Conservation (phyloP, 2,797 vertebrate genomes). For the Hafferia zeledoni region DNA sequence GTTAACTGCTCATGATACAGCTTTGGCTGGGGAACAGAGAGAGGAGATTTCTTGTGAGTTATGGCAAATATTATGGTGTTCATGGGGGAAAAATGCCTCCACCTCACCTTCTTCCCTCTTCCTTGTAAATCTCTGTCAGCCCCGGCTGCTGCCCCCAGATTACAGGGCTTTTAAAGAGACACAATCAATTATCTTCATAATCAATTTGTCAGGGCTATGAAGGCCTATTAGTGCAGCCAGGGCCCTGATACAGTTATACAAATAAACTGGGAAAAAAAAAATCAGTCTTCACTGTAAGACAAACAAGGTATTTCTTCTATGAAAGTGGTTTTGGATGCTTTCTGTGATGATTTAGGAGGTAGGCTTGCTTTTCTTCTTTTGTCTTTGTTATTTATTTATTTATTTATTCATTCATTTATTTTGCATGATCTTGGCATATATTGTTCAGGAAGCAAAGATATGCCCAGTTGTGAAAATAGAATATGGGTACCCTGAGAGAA, state of each 20-base stretch:
- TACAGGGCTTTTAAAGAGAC: slow-evolving; percentile 4
- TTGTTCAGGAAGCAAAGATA: background rate
- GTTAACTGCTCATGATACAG: background rate
- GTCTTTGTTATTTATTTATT: background rate
- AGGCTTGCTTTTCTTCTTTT: background rate
- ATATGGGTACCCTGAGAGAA: background rate
- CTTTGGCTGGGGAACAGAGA: background rate
- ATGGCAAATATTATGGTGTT: background rate
- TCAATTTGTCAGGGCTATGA: background rate
- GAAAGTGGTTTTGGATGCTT: background rate
- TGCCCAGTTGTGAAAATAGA: background rate
- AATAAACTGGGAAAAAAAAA: background rate
- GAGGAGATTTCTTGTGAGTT: background rate
- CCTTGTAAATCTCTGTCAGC: background rate
- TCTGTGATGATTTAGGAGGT: background rate
- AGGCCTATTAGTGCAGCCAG: background rate
- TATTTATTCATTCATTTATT: background rate
- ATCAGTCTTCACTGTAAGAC: background rate
- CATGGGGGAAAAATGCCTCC: background rate
- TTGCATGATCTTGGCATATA: background rate
- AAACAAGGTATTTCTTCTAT: background rate
- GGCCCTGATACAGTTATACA: background rate
- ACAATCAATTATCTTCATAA: slow-evolving; percentile 12
- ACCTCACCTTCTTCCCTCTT: background rate
- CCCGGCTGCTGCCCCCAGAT: background rate